Percentiles rank a stretch among this genome's conserved stretches.
Evolutionary conservation across 2,113 vertebrate species (phyloP).

Genomic region (Strix aluco): DNA sequence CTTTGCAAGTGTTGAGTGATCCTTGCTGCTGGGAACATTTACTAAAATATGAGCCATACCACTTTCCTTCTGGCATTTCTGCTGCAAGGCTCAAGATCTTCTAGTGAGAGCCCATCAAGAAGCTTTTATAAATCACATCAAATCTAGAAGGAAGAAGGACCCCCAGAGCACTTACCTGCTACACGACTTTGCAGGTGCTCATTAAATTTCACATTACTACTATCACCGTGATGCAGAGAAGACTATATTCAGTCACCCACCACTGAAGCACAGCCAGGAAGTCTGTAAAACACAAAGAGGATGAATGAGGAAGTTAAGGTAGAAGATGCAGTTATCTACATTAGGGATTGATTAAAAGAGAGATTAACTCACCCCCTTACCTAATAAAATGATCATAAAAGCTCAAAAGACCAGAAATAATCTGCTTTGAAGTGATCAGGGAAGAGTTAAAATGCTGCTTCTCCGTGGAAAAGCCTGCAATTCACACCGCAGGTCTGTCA

Average conservation of each 20-base stretch:
- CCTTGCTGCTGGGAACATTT: background rate
- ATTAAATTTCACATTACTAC: conserved; percentile 42
- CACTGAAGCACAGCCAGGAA: conserved; percentile 32
- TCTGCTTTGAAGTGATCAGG: background rate
- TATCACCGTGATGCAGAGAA: background rate
- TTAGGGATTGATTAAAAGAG: background rate
- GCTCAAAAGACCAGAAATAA: background rate
- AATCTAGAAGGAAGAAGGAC: conserved; percentile 6
- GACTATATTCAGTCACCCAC: background rate
- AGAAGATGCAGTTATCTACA: conserved; percentile 24
- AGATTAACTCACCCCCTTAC: conserved; percentile 1
- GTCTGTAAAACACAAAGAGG: conserved; percentile 26
- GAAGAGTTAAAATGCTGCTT: background rate
- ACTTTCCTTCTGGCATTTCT: conserved; percentile 4
- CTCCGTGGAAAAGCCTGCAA: background rate
- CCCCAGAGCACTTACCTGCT: conserved; percentile 49
- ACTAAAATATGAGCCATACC: background rate
- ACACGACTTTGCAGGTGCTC: conserved; percentile 26
- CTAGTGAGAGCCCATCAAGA: background rate
- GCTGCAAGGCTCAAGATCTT: background rate
- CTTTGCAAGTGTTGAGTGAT: background rate
- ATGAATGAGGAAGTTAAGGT: conserved; percentile 25
- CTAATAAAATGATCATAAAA: background rate
- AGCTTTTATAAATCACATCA: background rate
- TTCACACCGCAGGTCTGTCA: background rate